These are phyloP conservation scores for Microlaimidae sp. DNA, from an alignment of 2,888 invertebrate genomes.

Conservation along the genomic window DNA sequence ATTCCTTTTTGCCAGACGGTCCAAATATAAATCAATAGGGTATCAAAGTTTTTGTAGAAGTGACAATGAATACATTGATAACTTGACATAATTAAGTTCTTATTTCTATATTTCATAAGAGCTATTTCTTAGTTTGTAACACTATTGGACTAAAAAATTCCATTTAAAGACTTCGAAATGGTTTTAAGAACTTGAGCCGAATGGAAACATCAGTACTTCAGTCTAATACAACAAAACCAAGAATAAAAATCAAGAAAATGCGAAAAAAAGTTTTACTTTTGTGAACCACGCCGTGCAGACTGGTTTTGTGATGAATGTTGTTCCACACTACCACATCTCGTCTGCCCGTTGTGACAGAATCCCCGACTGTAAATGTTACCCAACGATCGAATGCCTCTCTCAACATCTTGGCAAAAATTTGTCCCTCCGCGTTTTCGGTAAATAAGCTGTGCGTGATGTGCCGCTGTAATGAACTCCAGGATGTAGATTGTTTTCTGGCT, in stretches of 20 bases:
- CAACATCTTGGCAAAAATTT: conserved; percentile 52
- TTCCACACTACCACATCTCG: conserved; percentile 84
- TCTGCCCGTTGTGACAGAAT: conserved; percentile 71
- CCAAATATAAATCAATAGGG: not conserved
- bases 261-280: no score
- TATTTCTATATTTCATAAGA: no score
- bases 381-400: conserved; percentile 66
- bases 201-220: no score
- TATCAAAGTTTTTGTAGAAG: not conserved
- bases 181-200: no score
- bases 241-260: no score
- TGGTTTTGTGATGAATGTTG: conserved; percentile 65
- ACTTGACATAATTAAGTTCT: no score
- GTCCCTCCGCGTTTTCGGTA: conserved; percentile 23
- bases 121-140: no score
- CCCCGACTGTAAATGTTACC: conserved; percentile 63
- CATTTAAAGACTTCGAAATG: no score
- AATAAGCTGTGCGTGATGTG: conserved; percentile 19
- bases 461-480: conserved; percentile 23
- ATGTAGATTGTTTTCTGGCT: no score
- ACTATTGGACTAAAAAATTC: no score
- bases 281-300: conserved; percentile 20
- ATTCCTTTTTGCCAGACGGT: not conserved
- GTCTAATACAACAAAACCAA: no score
- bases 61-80: no score